Evolutionary conservation across 92 coral and sea anemone genomes (phyloP).

Genomic region (Pocillopora grandis): DNA sequence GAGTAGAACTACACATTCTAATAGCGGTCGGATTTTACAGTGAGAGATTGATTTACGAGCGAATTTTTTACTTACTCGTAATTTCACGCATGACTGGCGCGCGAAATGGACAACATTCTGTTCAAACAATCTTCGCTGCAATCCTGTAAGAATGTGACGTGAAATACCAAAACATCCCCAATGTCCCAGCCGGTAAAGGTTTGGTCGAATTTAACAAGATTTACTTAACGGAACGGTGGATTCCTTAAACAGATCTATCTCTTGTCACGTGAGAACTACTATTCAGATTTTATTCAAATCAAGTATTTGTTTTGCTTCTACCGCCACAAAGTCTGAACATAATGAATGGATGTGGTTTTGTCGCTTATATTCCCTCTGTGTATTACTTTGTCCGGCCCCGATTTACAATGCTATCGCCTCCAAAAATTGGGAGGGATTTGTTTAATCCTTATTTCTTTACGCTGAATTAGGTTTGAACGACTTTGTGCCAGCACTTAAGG

Average conservation of each 20-base stretch:
- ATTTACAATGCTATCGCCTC: conserved; percentile 15
- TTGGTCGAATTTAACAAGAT: conserved; percentile 10
- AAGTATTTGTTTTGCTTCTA: conserved; percentile 41
- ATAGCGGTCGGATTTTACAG: conserved; percentile 23
- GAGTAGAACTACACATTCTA: neutral
- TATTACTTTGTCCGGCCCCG: conserved; percentile 33
- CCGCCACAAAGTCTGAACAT: conserved; percentile 39
- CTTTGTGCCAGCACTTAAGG: neutral
- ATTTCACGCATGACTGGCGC: conserved; percentile 53
- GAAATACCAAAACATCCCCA: conserved; percentile 17
- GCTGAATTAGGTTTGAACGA: conserved; percentile 27
- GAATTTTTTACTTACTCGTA: conserved; percentile 31
- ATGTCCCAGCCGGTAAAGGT: neutral
- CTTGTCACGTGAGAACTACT: conserved; percentile 39
- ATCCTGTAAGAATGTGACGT: neutral
- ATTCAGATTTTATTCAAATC: conserved; percentile 43
- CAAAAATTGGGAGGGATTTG: conserved; percentile 20
- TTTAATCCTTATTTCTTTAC: conserved; percentile 14
- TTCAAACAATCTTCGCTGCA: conserved; percentile 33
- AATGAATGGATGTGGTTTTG: conserved; percentile 36
- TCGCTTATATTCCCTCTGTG: conserved; percentile 36
- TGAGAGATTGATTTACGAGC: conserved; percentile 12
- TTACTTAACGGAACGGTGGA: conserved; percentile 35
- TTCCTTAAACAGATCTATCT: conserved; percentile 36
- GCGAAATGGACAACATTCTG: conserved; percentile 39